These are phyloP conservation scores for Ormia ochracea DNA, from an alignment of 2,888 invertebrate genomes.

Conservation along the genomic window DNA sequence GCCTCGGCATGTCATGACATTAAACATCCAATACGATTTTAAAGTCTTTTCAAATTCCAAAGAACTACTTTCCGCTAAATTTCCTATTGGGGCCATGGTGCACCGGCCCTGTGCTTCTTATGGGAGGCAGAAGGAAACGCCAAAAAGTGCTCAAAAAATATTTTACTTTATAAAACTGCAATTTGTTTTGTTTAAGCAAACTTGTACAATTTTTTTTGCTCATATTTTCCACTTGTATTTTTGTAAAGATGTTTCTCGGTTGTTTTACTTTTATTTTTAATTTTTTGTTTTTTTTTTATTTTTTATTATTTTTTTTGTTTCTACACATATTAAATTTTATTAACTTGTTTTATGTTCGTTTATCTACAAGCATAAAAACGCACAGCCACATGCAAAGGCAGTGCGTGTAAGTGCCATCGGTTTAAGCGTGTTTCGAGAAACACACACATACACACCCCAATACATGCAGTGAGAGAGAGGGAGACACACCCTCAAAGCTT, in stretches of 20 bases:
- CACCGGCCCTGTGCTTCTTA: too few species aligned
- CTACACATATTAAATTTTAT: slow-evolving; percentile 12
- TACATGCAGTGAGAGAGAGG: too few species aligned
- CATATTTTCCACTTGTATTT: not conserved
- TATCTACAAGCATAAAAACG: not conserved
- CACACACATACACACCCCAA: not conserved
- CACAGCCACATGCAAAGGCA: not conserved
- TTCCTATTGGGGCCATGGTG: too few species aligned
- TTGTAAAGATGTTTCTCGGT: not conserved
- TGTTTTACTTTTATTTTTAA: not conserved
- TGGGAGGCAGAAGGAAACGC: not conserved
- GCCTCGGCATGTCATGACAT: too few species aligned
- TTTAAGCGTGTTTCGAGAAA: not conserved
- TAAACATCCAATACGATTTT: too few species aligned
- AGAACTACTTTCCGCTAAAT: too few species aligned
- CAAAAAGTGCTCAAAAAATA: not conserved
- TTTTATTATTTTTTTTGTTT: too few species aligned
- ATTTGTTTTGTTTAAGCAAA: slow-evolving; percentile 17
- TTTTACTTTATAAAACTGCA: not conserved
- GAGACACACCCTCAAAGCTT: not conserved
- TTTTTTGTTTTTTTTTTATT: not conserved
- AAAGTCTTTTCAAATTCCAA: too few species aligned
- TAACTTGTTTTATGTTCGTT: not conserved
- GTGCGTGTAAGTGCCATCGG: not conserved
- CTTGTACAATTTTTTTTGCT: not conserved